Evolutionary conservation across 2,888 invertebrate species (phyloP).

Genomic region (Drosophila putrida): DNA sequence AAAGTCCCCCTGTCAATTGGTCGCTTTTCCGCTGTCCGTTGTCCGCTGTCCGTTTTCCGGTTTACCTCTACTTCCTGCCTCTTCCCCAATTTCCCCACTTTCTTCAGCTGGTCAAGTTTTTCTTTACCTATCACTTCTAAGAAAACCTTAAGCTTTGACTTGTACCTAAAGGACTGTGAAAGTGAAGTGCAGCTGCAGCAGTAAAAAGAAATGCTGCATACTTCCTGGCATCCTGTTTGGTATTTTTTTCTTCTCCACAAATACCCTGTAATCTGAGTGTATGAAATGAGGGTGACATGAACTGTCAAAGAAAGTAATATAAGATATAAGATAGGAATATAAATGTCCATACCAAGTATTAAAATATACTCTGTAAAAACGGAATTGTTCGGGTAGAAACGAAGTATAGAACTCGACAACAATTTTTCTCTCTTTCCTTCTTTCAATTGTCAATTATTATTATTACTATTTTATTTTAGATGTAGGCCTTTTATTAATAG

Average conservation of each 20-base stretch:
- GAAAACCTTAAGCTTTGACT: not conserved
- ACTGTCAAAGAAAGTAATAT: no score
- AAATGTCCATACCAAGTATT: no score
- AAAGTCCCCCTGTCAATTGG: slow-evolving; percentile 28
- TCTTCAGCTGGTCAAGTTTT: slow-evolving; percentile 6
- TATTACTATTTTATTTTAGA: no score
- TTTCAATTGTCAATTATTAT: no score
- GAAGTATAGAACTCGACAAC: no score
- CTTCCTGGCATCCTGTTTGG: not conserved
- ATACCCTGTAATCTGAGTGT: not conserved
- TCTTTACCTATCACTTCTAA: not conserved
- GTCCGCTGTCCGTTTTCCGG: slow-evolving; percentile 3
- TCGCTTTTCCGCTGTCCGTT: slow-evolving; percentile 9
- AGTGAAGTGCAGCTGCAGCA: slow-evolving; percentile 1
- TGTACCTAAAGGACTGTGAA: not conserved
- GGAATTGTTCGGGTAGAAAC: no score
- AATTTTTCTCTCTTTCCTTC: no score
- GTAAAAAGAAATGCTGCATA: slow-evolving; percentile 11
- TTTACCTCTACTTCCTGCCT: not conserved
- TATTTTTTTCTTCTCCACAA: not conserved
- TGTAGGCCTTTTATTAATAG: no score
- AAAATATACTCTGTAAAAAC: no score
- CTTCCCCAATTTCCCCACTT: rapidly evolving
- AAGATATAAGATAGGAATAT: no score
- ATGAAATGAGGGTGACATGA: no score